These are phyloP conservation scores for Eupelmus urozonus DNA, from an alignment of 2,888 invertebrate genomes.

Conservation along the genomic window DNA sequence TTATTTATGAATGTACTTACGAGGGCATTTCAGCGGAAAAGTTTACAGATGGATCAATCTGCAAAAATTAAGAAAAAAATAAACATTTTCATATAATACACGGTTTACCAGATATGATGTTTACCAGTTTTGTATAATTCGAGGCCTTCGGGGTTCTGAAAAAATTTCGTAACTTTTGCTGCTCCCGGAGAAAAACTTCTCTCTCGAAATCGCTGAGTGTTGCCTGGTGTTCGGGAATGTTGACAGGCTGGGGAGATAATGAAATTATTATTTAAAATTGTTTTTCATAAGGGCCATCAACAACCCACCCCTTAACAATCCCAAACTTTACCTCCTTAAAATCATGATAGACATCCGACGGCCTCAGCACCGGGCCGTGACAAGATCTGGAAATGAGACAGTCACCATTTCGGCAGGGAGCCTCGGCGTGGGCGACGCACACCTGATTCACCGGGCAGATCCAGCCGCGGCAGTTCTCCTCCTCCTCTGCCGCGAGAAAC, in stretches of 20 bases:
- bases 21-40: neutral
- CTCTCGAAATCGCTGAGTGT: conserved; percentile 52
- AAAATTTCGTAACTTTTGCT: neutral
- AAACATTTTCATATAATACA: neutral
- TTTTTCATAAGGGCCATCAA: neutral
- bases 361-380: conserved; percentile 45
- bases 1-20: conserved; percentile 32
- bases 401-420: conserved; percentile 60
- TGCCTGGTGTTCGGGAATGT: neutral
- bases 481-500: neutral
- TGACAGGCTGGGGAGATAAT: neutral
- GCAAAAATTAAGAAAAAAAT: conserved; percentile 6
- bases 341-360: neutral
- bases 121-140: conserved; percentile 42
- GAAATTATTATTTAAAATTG: neutral
- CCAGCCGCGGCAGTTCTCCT: conserved; percentile 69
- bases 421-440: conserved; percentile 62
- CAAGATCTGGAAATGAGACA: conserved; percentile 66
- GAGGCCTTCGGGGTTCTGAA: neutral
- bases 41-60: conserved; percentile 12
- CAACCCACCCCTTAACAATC: too few species aligned
- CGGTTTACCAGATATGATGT: neutral
- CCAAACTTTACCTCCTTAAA: neutral
- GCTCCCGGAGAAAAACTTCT: conserved; percentile 44
- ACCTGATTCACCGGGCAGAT: conserved; percentile 67